These are phyloP conservation scores for Macrophya annulata DNA, from an alignment of 2,888 invertebrate genomes.

Conservation along the genomic window DNA sequence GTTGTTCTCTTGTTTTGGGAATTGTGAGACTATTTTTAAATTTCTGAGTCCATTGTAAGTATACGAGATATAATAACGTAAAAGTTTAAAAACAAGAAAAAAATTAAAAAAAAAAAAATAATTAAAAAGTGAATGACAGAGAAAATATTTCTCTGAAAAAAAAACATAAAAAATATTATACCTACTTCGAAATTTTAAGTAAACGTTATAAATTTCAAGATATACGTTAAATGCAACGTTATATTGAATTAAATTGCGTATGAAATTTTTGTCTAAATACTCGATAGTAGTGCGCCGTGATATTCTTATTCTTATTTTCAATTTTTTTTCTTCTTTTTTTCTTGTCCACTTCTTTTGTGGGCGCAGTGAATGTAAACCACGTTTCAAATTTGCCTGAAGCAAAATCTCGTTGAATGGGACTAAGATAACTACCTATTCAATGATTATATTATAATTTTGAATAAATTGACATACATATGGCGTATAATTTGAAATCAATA, in stretches of 20 bases:
- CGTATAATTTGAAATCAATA: not conserved
- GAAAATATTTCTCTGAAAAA: not conserved
- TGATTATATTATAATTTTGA: not conserved
- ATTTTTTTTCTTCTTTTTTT: not conserved
- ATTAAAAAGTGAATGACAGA: too few species aligned
- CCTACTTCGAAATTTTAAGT: not conserved
- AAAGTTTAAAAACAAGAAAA: not conserved
- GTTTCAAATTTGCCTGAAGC: slow-evolving; percentile 18
- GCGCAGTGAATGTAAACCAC: slow-evolving; percentile 43
- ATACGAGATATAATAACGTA: not conserved
- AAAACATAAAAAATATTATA: too few species aligned
- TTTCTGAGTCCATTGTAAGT: not conserved
- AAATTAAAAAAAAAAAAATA: not conserved
- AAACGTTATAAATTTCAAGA: not conserved
- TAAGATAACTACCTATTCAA: not conserved
- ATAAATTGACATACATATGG: not conserved
- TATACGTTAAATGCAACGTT: not conserved
- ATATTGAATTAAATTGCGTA: not conserved
- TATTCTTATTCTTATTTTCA: slow-evolving; percentile 1
- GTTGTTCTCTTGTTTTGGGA: not conserved
- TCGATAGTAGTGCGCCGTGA: slow-evolving; percentile 49
- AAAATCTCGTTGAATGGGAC: slow-evolving; percentile 1
- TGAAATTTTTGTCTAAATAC: not conserved
- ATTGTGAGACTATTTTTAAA: not conserved
- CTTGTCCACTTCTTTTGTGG: slow-evolving; percentile 4